A percentile compares a stretch with the other conserved stretches of the same genome.
Conservation (phyloP, 2,888 invertebrate species). For the Apamea monoglypha region DNA sequence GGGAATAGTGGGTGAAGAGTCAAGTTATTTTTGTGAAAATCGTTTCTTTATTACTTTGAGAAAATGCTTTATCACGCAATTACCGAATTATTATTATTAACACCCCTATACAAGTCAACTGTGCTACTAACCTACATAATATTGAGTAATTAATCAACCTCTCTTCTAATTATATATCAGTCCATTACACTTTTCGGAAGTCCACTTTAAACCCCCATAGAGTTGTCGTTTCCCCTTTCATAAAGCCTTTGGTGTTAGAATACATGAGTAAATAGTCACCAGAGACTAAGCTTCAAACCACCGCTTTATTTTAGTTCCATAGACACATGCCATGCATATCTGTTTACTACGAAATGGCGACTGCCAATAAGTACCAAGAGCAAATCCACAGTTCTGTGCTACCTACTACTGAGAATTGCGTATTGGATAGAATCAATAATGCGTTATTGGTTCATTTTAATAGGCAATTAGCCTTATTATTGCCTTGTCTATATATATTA, state of each 20-base stretch:
- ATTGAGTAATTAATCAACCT: slow-evolving; percentile 29
- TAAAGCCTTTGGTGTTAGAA: slow-evolving; percentile 16
- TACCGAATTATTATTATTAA: not conserved
- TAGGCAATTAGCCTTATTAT: no score
- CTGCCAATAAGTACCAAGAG: not conserved
- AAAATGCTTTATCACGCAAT: not conserved
- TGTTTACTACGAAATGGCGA: not conserved
- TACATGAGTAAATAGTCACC: slow-evolving; percentile 7
- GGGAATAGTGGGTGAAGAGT: not conserved
- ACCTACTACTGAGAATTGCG: not conserved
- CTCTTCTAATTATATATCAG: slow-evolving; percentile 21
- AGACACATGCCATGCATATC: not conserved
- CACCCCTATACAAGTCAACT: not conserved
- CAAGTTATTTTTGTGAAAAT: not conserved
- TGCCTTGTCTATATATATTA: no score
- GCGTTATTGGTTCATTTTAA: not conserved
- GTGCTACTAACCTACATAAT: slow-evolving; percentile 14
- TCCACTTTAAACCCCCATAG: slow-evolving; percentile 32
- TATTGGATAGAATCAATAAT: not conserved
- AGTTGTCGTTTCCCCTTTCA: slow-evolving; percentile 39
- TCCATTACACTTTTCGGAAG: slow-evolving; percentile 46
- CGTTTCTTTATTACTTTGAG: not conserved
- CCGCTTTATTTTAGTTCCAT: not conserved
- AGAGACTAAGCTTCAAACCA: slow-evolving; percentile 4
- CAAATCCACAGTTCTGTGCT: not conserved